Evolutionary conservation across 2,113 vertebrate genomes (phyloP), one percentile per base, ranked within the genome.

Genomic region (Vulpes ferrilata): DNA sequence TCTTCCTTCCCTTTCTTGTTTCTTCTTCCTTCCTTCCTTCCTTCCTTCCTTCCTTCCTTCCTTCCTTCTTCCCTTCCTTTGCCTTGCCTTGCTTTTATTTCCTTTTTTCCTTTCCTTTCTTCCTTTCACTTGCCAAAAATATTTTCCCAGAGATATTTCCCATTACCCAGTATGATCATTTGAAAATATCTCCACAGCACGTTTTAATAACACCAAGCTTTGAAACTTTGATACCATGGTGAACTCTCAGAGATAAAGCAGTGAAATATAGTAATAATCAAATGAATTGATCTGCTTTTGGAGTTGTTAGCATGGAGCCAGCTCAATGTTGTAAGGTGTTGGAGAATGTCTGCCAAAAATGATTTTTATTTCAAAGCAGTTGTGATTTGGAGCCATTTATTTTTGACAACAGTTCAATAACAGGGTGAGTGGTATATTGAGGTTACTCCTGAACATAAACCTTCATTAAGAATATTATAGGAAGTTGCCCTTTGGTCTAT

Each of bases 181-280:
- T 93, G 83, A 96, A 97, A 71, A 80, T 15, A 57, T 7, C 69
- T 97, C 38, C n/a, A 3, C 38, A 82, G 62, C 1, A 15, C 32
- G 51, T 76, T 90, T 93, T 87, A 82, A 82, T 60, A 89, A 80
- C 23, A 82, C 19, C 57, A 43, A 59, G 35, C 57, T 88, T 92
- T 4, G 9, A 62, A 81, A 81, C 35, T 76, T 76, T 55, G 92
- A 65, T 35, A 71, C 12, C 4, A 8, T 17, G 17, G 12, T 84
- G 38, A 88, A 62, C 43, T 48, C 59, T 59, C 30, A 48, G 81
- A 85, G n/a, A 85, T 53, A 83, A 88, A 32, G 7, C 74, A 85
- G 69, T 80, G 69, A 90, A 82, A 88, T 90, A 22, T 90, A 82
- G 20, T 85, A 64, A 71, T 65, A 59, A 55, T 96, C 76, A 88